Evolutionary conservation across 2,113 vertebrate genomes (phyloP).

Genomic region (Centropristis striata): DNA sequence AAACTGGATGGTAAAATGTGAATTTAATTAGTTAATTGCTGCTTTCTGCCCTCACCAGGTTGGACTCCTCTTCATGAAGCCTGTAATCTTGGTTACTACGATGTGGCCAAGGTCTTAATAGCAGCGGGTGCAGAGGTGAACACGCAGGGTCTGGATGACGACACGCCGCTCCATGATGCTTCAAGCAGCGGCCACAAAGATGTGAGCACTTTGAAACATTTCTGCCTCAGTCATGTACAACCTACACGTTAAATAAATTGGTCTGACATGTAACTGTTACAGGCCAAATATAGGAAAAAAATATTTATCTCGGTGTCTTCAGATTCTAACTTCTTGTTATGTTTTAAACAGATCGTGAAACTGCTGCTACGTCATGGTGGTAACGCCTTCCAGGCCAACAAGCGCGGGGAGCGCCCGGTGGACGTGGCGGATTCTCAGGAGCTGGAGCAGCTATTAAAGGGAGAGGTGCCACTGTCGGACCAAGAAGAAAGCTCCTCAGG

Average conservation of each 20-base stretch:
- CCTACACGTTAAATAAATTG: background rate
- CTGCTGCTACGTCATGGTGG: constrained; percentile 95
- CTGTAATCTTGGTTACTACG: constrained; percentile 97
- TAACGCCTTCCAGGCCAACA: constrained; percentile 97
- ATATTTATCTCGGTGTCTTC: background rate
- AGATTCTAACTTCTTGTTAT: background rate
- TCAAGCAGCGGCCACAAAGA: constrained; percentile 98
- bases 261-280: background rate
- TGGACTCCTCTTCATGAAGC: constrained; percentile 99
- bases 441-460: constrained; percentile 93
- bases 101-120: constrained; percentile 97
- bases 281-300: too few relatives aligned
- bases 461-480: constrained; percentile 93
- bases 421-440: constrained; percentile 98
- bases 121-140: constrained; percentile 97
- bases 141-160: constrained; percentile 97
- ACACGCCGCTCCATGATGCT: constrained; percentile 97
- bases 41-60: constrained; percentile 79
- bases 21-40: background rate
- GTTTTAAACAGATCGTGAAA: constrained; percentile 92
- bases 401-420: constrained; percentile 95
- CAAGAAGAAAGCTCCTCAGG: constrained; percentile 96
- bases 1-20: too few relatives aligned
- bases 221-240: background rate
- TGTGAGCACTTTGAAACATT: constrained; percentile 82